Conservation (phyloP, 2,113 vertebrate genomes). For the Corydoras sp. region DNA sequence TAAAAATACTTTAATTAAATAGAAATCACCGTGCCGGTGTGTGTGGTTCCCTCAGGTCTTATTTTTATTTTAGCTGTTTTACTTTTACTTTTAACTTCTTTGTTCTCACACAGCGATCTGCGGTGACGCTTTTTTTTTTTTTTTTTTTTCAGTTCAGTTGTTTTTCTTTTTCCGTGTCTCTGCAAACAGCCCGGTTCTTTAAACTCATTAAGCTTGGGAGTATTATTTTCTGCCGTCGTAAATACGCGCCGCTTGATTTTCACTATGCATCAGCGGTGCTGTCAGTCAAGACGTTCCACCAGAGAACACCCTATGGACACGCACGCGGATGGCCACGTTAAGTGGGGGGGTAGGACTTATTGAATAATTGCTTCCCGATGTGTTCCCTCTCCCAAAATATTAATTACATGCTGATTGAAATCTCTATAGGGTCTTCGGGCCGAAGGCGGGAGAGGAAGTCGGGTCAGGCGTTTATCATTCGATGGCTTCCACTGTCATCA, state of each 20-base stretch:
- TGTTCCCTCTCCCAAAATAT: slow-evolving; percentile 57
- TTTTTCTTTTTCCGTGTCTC: too few relatives aligned
- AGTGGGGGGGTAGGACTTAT: slow-evolving; percentile 48
- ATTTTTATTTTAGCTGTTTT: too few relatives aligned
- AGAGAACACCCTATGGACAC: slow-evolving; percentile 30
- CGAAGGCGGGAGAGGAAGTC: slow-evolving; percentile 52
- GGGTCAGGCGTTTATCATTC: slow-evolving; percentile 38
- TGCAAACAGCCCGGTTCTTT: too few relatives aligned
- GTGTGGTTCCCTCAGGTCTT: too few relatives aligned
- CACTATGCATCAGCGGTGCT: background rate
- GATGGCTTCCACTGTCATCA: slow-evolving; percentile 52
- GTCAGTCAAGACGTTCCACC: background rate
- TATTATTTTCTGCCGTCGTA: background rate
- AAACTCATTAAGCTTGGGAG: too few relatives aligned
- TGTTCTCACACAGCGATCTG: too few relatives aligned
- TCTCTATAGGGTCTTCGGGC: slow-evolving; percentile 41
- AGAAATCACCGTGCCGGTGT: too few relatives aligned
- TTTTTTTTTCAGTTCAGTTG: too few relatives aligned
- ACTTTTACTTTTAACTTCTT: too few relatives aligned
- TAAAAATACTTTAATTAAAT: too few relatives aligned
- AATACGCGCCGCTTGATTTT: background rate
- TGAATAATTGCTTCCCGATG: slow-evolving; percentile 72
- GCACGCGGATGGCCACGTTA: slow-evolving; percentile 28
- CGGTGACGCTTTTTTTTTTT: too few relatives aligned
- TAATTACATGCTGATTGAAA: slow-evolving; percentile 65